Evolutionary conservation across 1,140 invertebrate genomes (phyloP).

Genomic region (Nasonia giraulti): DNA sequence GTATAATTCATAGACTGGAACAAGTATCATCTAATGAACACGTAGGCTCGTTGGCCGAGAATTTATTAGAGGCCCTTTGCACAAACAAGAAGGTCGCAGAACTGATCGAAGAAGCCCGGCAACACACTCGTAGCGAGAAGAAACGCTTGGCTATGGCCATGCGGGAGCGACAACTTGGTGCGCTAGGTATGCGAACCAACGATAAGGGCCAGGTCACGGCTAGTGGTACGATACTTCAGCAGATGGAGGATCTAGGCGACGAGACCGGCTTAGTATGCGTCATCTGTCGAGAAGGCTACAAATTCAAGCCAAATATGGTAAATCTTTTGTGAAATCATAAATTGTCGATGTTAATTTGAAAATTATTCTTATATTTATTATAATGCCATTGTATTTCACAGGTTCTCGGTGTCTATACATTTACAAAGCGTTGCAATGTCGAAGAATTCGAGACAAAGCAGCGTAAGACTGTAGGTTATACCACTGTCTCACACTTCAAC

Average conservation of each 20-base stretch:
- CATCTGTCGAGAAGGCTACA: constrained; percentile 98
- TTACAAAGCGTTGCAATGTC: constrained; percentile 95
- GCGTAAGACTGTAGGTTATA: constrained; percentile 89
- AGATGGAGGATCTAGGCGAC: constrained; percentile 95
- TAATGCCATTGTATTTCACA: constrained; percentile 55
- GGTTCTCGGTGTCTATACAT: constrained; percentile 97
- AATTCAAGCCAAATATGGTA: constrained; percentile 92
- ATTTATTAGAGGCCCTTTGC: constrained; percentile 91
- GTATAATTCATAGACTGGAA: constrained; percentile 95
- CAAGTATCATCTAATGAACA: constrained; percentile 98
- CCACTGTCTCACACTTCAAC: constrained; percentile 98
- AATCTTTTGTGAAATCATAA: background rate
- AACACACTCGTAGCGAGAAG: constrained; percentile 95
- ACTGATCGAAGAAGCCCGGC: constrained; percentile 92
- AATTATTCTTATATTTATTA: background rate
- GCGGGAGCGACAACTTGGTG: constrained; percentile 94
- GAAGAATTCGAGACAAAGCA: constrained; percentile 94
- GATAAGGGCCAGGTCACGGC: constrained; percentile 95
- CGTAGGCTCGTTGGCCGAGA: constrained; percentile 97
- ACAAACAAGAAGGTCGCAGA: constrained; percentile 88
- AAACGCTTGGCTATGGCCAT: constrained; percentile 98
- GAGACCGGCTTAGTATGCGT: constrained; percentile 97
- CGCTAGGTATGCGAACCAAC: constrained; percentile 96
- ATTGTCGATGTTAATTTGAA: background rate
- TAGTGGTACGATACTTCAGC: constrained; percentile 90